phyloP scores from a whole-genome alignment of 2,888 invertebrate species.

The Mythimna pallens region DNA sequence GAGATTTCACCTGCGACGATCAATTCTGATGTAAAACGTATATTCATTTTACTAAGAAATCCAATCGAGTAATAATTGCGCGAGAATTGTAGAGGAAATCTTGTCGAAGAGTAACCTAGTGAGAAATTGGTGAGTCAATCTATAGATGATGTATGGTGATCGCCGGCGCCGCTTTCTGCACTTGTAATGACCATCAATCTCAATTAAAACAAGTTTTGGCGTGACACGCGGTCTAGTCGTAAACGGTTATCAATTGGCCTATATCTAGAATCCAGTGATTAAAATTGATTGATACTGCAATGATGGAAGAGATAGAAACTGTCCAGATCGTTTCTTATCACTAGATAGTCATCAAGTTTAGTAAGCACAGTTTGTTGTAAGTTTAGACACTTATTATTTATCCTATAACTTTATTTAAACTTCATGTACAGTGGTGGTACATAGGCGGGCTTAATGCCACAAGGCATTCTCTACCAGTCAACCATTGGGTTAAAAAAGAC shows the following conservation, averaged over 20 bases:
- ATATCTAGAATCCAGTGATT: conserved; percentile 54
- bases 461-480: too few relatives aligned
- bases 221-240: conserved; percentile 44
- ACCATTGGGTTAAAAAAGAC: too few relatives aligned
- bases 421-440: too few relatives aligned
- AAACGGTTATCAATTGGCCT: conserved; percentile 59
- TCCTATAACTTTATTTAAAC: too few relatives aligned
- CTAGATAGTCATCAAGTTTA: background rate
- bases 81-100: background rate
- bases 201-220: conserved; percentile 55
- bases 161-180: conserved; percentile 50
- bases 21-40: conserved; percentile 70
- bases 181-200: conserved; percentile 56
- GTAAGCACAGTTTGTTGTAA: background rate
- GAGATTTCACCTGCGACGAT: conserved; percentile 81
- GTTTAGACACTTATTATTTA: background rate
- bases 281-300: conserved; percentile 49
- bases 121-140: conserved; percentile 40
- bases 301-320: conserved; percentile 7
- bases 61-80: conserved; percentile 51
- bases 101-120: conserved; percentile 56
- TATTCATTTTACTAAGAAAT: conserved; percentile 71
- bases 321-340: conserved; percentile 1
- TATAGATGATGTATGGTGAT: conserved; percentile 41
- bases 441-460: too few relatives aligned